A percentile compares a stretch with the other conserved stretches of the same genome.
Evolutionary conservation across 2,888 invertebrate species (phyloP).

Genomic region (Timandra comae): DNA sequence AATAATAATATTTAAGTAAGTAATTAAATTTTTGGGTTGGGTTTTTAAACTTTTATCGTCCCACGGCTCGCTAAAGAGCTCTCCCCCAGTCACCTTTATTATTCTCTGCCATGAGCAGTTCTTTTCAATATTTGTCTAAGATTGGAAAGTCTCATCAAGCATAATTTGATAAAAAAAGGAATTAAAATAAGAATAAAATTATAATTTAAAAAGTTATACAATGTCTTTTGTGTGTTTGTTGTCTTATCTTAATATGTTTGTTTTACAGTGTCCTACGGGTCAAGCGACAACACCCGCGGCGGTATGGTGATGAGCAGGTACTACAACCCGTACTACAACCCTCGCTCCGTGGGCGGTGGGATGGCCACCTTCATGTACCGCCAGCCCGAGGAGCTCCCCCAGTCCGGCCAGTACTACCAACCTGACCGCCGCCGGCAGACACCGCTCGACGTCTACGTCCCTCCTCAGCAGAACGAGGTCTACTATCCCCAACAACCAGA

Average conservation of each 20-base stretch:
- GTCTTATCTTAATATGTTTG: too few relatives aligned
- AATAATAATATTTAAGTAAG: too few relatives aligned
- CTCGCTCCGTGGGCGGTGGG: constrained; percentile 43
- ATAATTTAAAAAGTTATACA: background rate
- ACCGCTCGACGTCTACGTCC: constrained; percentile 43
- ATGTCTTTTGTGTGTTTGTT: too few relatives aligned
- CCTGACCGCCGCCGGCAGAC: constrained; percentile 63
- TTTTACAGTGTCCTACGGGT: constrained; percentile 58
- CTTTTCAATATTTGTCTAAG: too few relatives aligned
- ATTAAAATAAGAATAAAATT: background rate
- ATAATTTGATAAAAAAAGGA: background rate
- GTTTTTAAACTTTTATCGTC: too few relatives aligned
- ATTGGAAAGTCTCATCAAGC: too few relatives aligned
- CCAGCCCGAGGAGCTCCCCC: constrained; percentile 42
- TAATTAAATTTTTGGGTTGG: too few relatives aligned
- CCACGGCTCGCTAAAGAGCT: too few relatives aligned
- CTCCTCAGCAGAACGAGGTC: constrained; percentile 63
- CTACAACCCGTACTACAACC: constrained; percentile 63
- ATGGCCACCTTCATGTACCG: constrained; percentile 65
- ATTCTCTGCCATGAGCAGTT: too few relatives aligned
- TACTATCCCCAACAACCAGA: constrained; percentile 51
- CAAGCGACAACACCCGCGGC: constrained; percentile 51
- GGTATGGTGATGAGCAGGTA: constrained; percentile 64
- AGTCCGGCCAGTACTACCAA: constrained; percentile 56
- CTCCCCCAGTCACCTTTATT: too few relatives aligned